A percentile compares a stretch with the other conserved stretches of the same genome.
Conservation (phyloP, 2,797 vertebrate species). For the Chaenodraco wilsoni region DNA sequence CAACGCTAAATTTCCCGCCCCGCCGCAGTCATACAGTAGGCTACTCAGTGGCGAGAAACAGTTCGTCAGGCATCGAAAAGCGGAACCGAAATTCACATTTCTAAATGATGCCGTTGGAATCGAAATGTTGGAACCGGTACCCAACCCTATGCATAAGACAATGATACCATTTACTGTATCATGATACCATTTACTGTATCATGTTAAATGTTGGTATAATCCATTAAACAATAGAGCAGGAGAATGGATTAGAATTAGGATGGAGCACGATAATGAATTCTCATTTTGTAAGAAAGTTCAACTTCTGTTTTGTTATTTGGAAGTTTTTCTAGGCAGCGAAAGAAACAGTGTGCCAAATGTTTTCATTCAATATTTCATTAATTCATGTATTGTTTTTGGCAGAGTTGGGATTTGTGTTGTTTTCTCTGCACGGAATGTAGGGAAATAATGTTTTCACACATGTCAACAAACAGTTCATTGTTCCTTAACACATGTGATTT, state of each 20-base stretch:
- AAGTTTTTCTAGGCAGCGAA: slow-evolving; percentile 34
- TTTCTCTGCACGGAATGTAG: slow-evolving; percentile 7
- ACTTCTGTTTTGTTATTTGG: slow-evolving; percentile 25
- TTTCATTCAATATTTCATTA: slow-evolving; percentile 47
- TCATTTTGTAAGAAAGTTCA: slow-evolving; percentile 44
- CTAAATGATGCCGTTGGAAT: too few relatives aligned
- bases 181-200: slow-evolving; percentile 20
- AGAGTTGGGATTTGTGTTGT: slow-evolving; percentile 19
- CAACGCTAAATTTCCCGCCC: too few relatives aligned
- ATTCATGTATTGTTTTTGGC: slow-evolving; percentile 31
- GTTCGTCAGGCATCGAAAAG: too few relatives aligned
- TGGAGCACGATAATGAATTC: slow-evolving; percentile 50
- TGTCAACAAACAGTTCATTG: not conserved
- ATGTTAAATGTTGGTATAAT: slow-evolving; percentile 47
- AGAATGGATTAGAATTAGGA: slow-evolving; percentile 48
- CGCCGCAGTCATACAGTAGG: too few relatives aligned
- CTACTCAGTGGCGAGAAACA: too few relatives aligned
- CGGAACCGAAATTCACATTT: too few relatives aligned
- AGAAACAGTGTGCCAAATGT: slow-evolving; percentile 35
- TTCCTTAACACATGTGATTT: too few relatives aligned
- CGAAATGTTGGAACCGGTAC: too few relatives aligned
- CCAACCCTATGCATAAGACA: slow-evolving; percentile 14
- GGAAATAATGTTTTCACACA: not conserved
- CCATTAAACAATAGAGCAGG: slow-evolving; percentile 21
- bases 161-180: slow-evolving; percentile 23